phyloP scores from a whole-genome alignment of 2,888 invertebrate genomes.

The Agrotis exclamationis region DNA sequence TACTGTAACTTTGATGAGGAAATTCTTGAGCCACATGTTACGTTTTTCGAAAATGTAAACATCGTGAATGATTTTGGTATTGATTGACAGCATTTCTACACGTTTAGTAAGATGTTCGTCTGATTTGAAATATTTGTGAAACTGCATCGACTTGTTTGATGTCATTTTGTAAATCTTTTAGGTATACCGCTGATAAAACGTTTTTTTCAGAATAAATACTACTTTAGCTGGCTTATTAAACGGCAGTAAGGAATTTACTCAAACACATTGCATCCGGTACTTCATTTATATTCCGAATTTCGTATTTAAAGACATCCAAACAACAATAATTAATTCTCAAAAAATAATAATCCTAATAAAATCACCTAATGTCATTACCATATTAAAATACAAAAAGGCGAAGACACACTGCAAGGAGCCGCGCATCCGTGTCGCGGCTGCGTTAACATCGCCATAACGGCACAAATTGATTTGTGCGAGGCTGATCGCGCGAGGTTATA shows the following conservation, averaged over 20 bases:
- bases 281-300: not conserved
- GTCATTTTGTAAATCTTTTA: not conserved
- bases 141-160: not conserved
- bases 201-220: no score
- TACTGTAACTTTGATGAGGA: constrained; percentile 20
- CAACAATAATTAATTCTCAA: not conserved
- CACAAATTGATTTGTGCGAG: constrained; percentile 86
- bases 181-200: no score
- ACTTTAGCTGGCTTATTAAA: no score
- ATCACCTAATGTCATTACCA: constrained; percentile 46
- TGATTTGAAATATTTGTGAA: no score
- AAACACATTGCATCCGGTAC: not conserved
- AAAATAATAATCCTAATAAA: constrained; percentile 12
- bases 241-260: not conserved
- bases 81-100: not conserved
- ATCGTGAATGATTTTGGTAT: constrained; percentile 5
- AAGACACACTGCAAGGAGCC: constrained; percentile 49
- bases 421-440: constrained; percentile 69
- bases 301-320: not conserved
- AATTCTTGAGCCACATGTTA: constrained; percentile 45
- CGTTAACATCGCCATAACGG: constrained; percentile 76
- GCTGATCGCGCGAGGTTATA: constrained; percentile 80
- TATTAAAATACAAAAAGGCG: constrained; percentile 55
- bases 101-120: no score
- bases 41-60: constrained; percentile 6